Conservation (phyloP, 2,113 vertebrate genomes). For the Callorhinus ursinus region DNA sequence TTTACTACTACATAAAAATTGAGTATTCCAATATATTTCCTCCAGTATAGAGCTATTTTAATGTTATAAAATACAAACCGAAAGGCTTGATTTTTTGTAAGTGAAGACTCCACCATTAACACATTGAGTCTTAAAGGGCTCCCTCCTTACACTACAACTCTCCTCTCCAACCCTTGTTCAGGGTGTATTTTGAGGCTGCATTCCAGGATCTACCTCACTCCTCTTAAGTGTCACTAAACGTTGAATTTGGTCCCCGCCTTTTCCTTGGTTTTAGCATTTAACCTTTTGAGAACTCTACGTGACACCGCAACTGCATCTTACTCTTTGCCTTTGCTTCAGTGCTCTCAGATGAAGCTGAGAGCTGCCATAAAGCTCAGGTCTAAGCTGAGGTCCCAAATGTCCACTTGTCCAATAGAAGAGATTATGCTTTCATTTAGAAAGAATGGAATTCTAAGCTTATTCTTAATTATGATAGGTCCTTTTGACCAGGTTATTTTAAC, state of each 20-base stretch:
- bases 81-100: background rate
- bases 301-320: background rate
- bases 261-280: background rate
- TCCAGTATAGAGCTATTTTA: background rate
- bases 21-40: background rate
- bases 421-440: background rate
- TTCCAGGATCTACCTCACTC: background rate
- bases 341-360: background rate
- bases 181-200: background rate
- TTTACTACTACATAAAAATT: background rate
- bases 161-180: background rate
- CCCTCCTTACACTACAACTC: background rate
- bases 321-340: background rate
- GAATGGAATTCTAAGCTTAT: background rate
- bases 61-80: background rate
- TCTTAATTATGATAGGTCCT: background rate
- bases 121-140: background rate
- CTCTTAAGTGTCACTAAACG: background rate
- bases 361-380: background rate
- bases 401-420: background rate
- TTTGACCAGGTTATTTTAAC: background rate
- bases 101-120: background rate
- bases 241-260: background rate
- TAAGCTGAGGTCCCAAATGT: background rate
- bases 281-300: background rate